Evolutionary conservation across 1,140 invertebrate species (phyloP), one percentile per base, ranked within the genome.

Genomic region (Brachionus rotundiformis): DNA sequence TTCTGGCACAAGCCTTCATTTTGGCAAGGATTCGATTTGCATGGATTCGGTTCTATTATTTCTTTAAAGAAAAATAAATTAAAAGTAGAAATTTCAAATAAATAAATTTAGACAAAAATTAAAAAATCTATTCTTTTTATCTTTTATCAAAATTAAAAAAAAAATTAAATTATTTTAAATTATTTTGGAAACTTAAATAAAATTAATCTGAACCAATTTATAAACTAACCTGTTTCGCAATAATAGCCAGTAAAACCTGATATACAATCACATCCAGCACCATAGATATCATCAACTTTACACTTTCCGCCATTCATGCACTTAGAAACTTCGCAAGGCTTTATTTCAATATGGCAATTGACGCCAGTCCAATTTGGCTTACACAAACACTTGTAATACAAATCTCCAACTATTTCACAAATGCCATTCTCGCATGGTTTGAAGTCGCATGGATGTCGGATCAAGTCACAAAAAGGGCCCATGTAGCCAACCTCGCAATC

Each of bases 1-100:
- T 11, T 79, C 1, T 31, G 49, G 87, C 94, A 95, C 0, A 86
- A 85, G 0, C 93, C 94, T n/a, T 91, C 92, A 86, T 95, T 92
- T 80, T 90, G 89, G 86, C 94, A 95, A 1, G 93, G 92, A 86
- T 93, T 92, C 0, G 92, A 91, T 54, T 88, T 89, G 73, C 94
- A 79, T 4, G 36, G 76, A 41, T 59, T 61, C 3, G 31, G 29
- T 7, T 59, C 76, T 31, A 23, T 79, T 25, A 79, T 59, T 79
- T 79, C 76, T 77, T 0, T 19, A 16, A 1, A 41, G 29, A 27
- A 59, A 47, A 76, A 3, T 76, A 10, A 54, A 7, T 44, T 13
- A 1, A 13, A 44, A 49, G 0, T 27, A 76, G 16, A 27, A 36
- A 23, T 39, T 39, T 39, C n/a, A n/a, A n/a, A n/a, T n/a, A n/a